These are phyloP conservation scores for Anoura caudifer DNA, from an alignment of 2,113 vertebrate species.

Conservation along the genomic window DNA sequence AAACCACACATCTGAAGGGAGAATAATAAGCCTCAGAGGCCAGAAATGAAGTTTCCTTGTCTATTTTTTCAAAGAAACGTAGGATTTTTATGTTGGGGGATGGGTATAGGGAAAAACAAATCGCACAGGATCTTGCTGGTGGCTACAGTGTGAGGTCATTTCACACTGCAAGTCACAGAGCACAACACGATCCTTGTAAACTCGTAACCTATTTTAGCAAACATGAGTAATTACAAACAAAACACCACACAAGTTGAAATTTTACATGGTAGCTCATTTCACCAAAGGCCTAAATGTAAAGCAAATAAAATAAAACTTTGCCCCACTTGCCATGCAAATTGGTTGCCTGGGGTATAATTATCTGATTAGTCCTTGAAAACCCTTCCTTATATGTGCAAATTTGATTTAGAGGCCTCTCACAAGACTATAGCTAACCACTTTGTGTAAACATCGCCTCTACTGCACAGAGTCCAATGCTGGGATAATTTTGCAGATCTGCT, in stretches of 20 bases:
- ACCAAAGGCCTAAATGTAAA: constrained; percentile 46
- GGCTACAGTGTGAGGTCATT: constrained; percentile 51
- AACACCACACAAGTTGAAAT: constrained; percentile 42
- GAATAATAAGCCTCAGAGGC: background rate
- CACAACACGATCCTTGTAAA: constrained; percentile 21
- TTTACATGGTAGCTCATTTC: constrained; percentile 34
- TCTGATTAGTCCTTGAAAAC: constrained; percentile 55
- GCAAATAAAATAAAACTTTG: constrained; percentile 62
- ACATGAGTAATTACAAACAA: constrained; percentile 46
- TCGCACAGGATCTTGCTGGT: background rate
- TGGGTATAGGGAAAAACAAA: background rate
- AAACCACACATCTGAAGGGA: background rate
- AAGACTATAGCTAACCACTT: background rate
- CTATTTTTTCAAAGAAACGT: constrained; percentile 20
- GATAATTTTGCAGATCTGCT: background rate
- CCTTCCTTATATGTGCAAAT: constrained; percentile 38
- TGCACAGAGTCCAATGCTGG: background rate
- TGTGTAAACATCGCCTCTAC: background rate
- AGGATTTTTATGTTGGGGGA: background rate
- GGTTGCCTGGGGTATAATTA: constrained; percentile 64
- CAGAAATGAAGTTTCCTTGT: constrained; percentile 9
- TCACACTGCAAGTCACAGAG: constrained; percentile 7
- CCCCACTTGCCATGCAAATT: constrained; percentile 22
- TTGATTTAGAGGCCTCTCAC: constrained; percentile 32
- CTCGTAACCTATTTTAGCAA: constrained; percentile 8